Conservation (phyloP, 2,797 vertebrate species). For the Oceanodroma leucorhoa region DNA sequence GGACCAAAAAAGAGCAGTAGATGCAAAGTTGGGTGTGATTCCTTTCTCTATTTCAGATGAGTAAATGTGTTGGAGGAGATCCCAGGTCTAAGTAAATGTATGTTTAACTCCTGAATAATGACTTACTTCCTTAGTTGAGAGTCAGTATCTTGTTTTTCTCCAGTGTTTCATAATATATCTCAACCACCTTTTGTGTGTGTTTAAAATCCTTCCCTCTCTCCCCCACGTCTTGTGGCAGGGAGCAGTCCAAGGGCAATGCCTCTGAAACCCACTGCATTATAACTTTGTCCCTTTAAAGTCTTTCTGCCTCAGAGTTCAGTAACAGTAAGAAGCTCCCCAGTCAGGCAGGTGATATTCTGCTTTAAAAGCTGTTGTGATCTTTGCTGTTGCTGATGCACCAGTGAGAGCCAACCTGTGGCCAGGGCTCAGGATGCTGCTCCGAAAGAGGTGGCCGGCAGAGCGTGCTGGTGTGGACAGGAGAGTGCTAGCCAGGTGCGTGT, state of each 20-base stretch:
- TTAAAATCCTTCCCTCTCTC: neutral
- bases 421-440: neutral
- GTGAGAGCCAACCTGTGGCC: neutral
- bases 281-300: neutral
- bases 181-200: neutral
- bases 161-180: neutral
- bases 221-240: accelerated
- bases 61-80: neutral
- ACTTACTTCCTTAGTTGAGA: neutral
- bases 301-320: neutral
- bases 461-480: accelerated
- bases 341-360: neutral
- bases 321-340: neutral
- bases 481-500: neutral
- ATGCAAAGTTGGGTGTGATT: neutral
- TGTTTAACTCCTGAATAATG: neutral
- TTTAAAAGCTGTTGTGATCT: neutral
- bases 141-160: neutral
- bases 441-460: neutral
- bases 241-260: neutral
- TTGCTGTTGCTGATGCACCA: neutral
- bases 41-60: neutral
- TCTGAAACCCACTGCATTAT: neutral
- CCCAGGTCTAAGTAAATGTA: neutral
- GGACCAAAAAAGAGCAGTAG: neutral